Percentiles rank a stretch among this genome's conserved stretches.
phyloP scores from a whole-genome alignment of 2,888 invertebrate species.

The Blera fallax region DNA sequence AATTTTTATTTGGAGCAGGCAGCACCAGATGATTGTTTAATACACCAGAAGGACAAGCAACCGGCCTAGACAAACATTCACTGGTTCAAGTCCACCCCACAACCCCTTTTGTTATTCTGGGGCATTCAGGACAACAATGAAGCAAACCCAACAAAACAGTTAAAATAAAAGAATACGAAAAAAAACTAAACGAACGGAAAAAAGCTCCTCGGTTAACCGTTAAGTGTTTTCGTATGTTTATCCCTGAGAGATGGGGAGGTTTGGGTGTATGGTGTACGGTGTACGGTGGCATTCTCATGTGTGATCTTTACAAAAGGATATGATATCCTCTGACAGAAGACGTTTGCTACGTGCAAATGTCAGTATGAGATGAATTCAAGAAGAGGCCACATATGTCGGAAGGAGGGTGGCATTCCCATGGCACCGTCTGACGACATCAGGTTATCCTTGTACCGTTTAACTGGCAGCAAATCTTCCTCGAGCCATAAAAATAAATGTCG shows the following conservation, averaged over 20 bases:
- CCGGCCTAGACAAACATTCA: constrained; percentile 68
- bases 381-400: not conserved
- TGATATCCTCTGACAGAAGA: constrained; percentile 56
- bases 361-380: constrained; percentile 44
- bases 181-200: not conserved
- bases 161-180: constrained; percentile 42
- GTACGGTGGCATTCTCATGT: constrained; percentile 19
- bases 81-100: not conserved
- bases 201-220: constrained; percentile 66
- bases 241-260: not conserved
- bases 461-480: constrained; percentile 73
- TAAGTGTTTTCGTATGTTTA: constrained; percentile 67
- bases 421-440: constrained; percentile 23
- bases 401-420: constrained; percentile 46
- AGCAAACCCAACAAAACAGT: constrained; percentile 36
- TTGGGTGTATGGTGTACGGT: not conserved
- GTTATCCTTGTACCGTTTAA: constrained; percentile 60
- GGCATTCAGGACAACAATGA: constrained; percentile 56
- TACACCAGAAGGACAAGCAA: constrained; percentile 68
- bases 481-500: constrained; percentile 77
- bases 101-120: constrained; percentile 41
- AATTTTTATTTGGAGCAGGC: constrained; percentile 25
- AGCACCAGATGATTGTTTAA: constrained; percentile 65
- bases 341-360: constrained; percentile 62
- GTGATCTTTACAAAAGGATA: constrained; percentile 40